Conservation (phyloP, 2,113 vertebrate species). For the Erythrocebus patas region DNA sequence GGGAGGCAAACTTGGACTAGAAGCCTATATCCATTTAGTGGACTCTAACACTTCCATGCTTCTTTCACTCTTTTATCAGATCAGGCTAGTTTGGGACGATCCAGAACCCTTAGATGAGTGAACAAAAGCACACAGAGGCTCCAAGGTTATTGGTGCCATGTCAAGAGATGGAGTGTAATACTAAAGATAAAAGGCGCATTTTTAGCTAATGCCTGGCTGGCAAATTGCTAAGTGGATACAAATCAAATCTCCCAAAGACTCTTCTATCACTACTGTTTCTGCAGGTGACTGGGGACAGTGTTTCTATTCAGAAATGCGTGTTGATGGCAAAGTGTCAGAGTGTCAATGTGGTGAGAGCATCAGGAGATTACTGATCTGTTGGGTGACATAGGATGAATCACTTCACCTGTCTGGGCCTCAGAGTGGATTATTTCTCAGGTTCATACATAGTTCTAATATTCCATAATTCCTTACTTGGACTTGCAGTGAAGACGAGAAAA, state of each 20-base stretch:
- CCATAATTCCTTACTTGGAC: neutral
- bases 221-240: neutral
- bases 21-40: neutral
- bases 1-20: neutral
- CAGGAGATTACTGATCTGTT: constrained; percentile 11
- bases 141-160: neutral
- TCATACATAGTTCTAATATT: neutral
- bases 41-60: neutral
- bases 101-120: neutral
- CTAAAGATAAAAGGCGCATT: neutral
- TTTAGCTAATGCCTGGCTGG: neutral
- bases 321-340: constrained; percentile 4
- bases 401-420: neutral
- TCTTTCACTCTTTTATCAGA: neutral
- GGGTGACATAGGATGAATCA: neutral
- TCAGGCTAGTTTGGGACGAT: neutral
- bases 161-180: neutral
- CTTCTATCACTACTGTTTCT: neutral
- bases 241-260: neutral
- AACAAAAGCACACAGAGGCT: neutral
- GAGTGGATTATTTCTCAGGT: neutral
- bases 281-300: neutral
- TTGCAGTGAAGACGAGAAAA: constrained; percentile 6
- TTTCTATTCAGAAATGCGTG: constrained; percentile 36
- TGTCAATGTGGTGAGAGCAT: neutral